phyloP scores from a whole-genome alignment of 2,113 vertebrate genomes.

The Phaethon lepturus region DNA sequence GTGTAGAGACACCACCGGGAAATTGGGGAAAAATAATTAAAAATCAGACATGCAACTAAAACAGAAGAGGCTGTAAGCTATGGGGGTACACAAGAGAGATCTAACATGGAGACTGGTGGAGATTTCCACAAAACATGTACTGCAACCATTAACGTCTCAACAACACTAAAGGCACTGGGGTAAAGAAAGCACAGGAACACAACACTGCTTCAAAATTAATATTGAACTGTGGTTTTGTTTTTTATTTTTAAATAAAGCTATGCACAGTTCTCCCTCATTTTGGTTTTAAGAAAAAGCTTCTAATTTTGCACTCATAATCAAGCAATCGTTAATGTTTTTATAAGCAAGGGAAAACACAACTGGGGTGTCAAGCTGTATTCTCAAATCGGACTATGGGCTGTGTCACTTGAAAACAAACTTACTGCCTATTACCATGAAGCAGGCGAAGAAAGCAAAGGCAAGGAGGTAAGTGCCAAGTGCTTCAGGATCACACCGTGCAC shows the following conservation, averaged over 20 bases:
- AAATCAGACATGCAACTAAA: not conserved
- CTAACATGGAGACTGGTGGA: rapidly evolving
- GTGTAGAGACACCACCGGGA: not conserved
- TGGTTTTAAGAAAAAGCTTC: not conserved
- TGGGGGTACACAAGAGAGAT: not conserved
- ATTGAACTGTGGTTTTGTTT: no score
- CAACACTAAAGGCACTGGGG: not conserved
- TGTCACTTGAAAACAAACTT: not conserved
- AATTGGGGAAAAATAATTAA: not conserved
- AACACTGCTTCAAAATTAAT: not conserved
- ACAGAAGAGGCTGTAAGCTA: not conserved
- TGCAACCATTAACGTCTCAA: not conserved
- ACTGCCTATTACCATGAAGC: not conserved
- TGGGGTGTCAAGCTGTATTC: not conserved
- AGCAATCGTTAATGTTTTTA: not conserved
- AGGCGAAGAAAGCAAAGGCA: not conserved
- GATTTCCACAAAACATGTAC: not conserved
- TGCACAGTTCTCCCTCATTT: not conserved
- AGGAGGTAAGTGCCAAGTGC: not conserved
- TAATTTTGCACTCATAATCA: not conserved
- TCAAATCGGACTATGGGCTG: not conserved
- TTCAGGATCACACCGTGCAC: not conserved
- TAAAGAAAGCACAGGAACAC: not conserved
- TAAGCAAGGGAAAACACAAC: not conserved
- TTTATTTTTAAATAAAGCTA: not conserved